phyloP scores from a whole-genome alignment of 1,140 invertebrate species.

The Drosophila santomea region DNA sequence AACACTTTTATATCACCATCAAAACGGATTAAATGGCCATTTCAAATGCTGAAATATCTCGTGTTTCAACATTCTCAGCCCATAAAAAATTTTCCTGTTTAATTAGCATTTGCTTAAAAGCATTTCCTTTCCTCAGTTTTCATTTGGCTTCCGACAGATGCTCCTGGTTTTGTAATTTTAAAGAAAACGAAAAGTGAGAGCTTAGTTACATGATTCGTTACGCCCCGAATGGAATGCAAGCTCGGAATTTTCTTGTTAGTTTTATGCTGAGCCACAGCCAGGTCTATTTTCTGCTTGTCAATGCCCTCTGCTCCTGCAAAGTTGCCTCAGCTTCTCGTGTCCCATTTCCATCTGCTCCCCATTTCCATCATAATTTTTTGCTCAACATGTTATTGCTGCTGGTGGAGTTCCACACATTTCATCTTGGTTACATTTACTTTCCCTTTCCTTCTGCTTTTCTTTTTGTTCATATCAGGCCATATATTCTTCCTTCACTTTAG shows the following conservation, averaged over 20 bases:
- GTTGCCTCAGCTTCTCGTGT: constrained; percentile 23
- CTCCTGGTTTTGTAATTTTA: constrained; percentile 25
- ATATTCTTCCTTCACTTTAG: constrained; percentile 51
- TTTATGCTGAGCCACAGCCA: constrained; percentile 28
- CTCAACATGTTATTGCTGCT: constrained; percentile 55
- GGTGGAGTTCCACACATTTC: constrained; percentile 48
- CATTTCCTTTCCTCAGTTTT: constrained; percentile 18
- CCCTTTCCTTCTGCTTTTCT: constrained; percentile 36
- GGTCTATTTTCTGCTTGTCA: constrained; percentile 39
- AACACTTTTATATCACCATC: neutral
- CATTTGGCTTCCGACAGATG: constrained; percentile 18
- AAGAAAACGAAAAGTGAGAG: constrained; percentile 29
- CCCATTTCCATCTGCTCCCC: constrained; percentile 40
- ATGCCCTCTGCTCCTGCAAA: constrained; percentile 7
- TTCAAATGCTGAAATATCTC: neutral
- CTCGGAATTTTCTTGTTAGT: constrained; percentile 39
- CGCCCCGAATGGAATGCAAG: constrained; percentile 15
- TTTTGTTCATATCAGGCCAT: constrained; percentile 35
- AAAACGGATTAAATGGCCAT: neutral
- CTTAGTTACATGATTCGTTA: constrained; percentile 40
- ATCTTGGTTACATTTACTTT: constrained; percentile 67
- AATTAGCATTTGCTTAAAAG: constrained; percentile 29
- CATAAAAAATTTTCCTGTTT: constrained; percentile 8
- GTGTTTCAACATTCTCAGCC: too few species aligned
- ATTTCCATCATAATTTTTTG: constrained; percentile 61